Evolutionary conservation across 2,888 invertebrate genomes (phyloP).

Genomic region (Dione juno): DNA sequence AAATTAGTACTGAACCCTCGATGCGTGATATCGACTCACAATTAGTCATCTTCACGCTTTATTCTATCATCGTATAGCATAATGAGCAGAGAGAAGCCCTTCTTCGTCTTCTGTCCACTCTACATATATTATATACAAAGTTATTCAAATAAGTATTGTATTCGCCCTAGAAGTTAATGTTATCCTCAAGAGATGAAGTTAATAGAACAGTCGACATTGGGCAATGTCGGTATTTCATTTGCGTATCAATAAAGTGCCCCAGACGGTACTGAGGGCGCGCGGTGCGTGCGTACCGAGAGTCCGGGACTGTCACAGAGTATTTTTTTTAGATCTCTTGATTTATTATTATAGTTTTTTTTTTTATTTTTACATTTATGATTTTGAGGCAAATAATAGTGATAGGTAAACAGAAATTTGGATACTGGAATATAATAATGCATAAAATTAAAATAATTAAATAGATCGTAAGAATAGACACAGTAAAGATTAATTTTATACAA

Average conservation of each 20-base stretch:
- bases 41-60: too few species aligned
- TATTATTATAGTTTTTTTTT: background rate
- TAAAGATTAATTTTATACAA: too few species aligned
- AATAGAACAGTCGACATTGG: slow-evolving; percentile 37
- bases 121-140: background rate
- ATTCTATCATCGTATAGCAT: too few species aligned
- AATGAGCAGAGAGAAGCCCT: too few species aligned
- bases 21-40: too few species aligned
- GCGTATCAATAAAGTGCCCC: slow-evolving; percentile 33
- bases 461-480: too few species aligned
- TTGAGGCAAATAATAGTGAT: too few species aligned
- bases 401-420: too few species aligned
- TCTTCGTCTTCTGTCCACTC: too few species aligned
- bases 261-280: slow-evolving; percentile 25
- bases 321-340: background rate
- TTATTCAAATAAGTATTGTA: background rate
- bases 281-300: slow-evolving; percentile 28
- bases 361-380: background rate
- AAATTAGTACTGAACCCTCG: too few species aligned
- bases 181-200: slow-evolving; percentile 16
- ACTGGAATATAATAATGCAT: too few species aligned
- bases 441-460: too few species aligned
- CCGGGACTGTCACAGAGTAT: slow-evolving; percentile 30
- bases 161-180: background rate
- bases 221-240: slow-evolving; percentile 43